A percentile compares a stretch with the other conserved stretches of the same genome.
These are phyloP conservation scores for Drosophila erecta DNA, from an alignment of 1,140 invertebrate species.

Conservation along the genomic window DNA sequence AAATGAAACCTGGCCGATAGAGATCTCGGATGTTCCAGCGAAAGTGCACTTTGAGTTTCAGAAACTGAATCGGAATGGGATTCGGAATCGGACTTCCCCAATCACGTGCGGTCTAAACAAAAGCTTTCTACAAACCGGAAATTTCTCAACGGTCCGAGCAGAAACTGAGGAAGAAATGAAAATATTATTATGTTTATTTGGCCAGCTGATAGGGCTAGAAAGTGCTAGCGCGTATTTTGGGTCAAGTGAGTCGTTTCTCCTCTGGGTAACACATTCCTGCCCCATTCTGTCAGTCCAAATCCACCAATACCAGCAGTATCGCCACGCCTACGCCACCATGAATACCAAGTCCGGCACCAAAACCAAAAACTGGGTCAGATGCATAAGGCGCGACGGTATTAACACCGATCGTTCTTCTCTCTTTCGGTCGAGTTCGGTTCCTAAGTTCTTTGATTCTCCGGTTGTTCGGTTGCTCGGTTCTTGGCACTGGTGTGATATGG, in stretches of 20 bases:
- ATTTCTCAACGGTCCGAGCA: slow-evolving; percentile 42
- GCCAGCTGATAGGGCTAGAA: slow-evolving; percentile 9
- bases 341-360: slow-evolving; percentile 80
- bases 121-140: slow-evolving; percentile 69
- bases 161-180: slow-evolving; percentile 2
- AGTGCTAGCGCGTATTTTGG: slow-evolving; percentile 54
- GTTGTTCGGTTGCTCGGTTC: slow-evolving; percentile 8
- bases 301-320: too few relatives aligned
- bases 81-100: slow-evolving; percentile 13
- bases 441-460: slow-evolving; percentile 30
- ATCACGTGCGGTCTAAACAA: slow-evolving; percentile 47
- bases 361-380: slow-evolving; percentile 73
- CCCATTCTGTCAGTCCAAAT: slow-evolving; percentile 38
- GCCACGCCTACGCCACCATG: slow-evolving; percentile 70
- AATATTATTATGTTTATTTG: slow-evolving; percentile 23
- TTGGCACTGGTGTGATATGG: slow-evolving; percentile 9
- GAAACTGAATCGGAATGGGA: neutral
- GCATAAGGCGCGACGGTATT: slow-evolving; percentile 75
- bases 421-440: neutral
- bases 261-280: slow-evolving; percentile 21
- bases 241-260: slow-evolving; percentile 46
- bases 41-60: slow-evolving; percentile 52
- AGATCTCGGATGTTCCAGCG: slow-evolving; percentile 62
- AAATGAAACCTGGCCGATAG: slow-evolving; percentile 55
- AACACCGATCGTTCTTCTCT: slow-evolving; percentile 46